A percentile compares a stretch with the other conserved stretches of the same genome.
Conservation (phyloP, 2,888 invertebrate species). For the Diplolepis rosae region DNA sequence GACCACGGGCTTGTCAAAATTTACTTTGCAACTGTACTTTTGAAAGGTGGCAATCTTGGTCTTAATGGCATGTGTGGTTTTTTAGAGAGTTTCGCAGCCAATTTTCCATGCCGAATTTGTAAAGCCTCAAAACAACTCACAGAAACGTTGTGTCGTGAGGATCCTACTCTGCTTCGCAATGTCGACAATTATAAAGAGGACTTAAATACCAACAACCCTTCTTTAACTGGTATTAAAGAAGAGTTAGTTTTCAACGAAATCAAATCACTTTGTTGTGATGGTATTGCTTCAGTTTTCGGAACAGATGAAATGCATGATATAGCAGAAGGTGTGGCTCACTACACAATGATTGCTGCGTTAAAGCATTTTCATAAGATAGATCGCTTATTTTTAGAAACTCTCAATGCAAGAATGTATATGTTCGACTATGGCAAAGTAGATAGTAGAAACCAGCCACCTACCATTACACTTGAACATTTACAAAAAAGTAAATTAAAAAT, state of each 20-base stretch:
- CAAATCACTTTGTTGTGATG: background rate
- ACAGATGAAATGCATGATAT: constrained; percentile 31
- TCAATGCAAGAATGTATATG: constrained; percentile 11
- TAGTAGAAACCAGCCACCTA: background rate
- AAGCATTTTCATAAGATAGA: background rate
- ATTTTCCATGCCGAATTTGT: constrained; percentile 30
- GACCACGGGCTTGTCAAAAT: background rate
- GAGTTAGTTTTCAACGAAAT: constrained; percentile 16
- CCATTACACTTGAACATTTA: background rate
- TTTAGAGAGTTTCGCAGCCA: constrained; percentile 23
- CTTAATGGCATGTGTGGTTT: constrained; percentile 31
- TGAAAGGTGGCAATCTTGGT: constrained; percentile 31
- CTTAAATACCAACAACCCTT: background rate
- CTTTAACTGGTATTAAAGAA: constrained; percentile 30
- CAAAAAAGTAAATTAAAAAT: constrained; percentile 32
- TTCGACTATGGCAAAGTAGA: constrained; percentile 4
- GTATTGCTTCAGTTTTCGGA: constrained; percentile 13
- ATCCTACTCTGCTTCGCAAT: constrained; percentile 2
- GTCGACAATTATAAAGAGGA: constrained; percentile 15
- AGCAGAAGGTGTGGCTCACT: constrained; percentile 15
- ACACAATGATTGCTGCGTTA: constrained; percentile 14
- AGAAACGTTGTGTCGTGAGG: constrained; percentile 17
- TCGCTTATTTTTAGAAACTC: constrained; percentile 4
- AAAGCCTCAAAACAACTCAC: constrained; percentile 6
- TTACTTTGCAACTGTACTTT: background rate